These are phyloP conservation scores for Ormyrus rosae DNA, from an alignment of 2,888 invertebrate species.

Conservation along the genomic window DNA sequence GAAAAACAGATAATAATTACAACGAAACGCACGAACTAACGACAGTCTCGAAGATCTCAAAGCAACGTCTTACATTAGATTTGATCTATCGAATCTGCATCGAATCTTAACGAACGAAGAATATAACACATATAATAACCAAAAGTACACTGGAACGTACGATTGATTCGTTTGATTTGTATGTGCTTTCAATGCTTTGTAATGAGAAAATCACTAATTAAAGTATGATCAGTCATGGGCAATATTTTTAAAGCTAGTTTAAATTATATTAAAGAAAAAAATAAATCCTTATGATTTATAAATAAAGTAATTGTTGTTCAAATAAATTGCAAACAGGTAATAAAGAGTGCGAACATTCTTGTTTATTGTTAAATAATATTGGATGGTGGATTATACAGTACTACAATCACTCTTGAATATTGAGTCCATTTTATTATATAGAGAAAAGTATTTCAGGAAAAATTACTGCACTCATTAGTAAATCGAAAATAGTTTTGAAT, in stretches of 20 bases:
- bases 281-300: too few species aligned
- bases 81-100: conserved; percentile 8
- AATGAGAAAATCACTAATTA: conserved; percentile 53
- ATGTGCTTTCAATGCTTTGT: conserved; percentile 71
- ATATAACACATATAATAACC: conserved; percentile 19
- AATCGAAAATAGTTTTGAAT: too few species aligned
- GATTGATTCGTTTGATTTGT: conserved; percentile 57
- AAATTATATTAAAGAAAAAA: neutral
- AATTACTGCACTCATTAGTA: too few species aligned
- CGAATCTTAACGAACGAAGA: neutral
- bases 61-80: conserved; percentile 24
- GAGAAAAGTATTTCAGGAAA: too few species aligned
- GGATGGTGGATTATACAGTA: too few species aligned
- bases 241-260: neutral
- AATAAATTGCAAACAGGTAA: too few species aligned
- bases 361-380: too few species aligned
- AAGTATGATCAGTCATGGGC: conserved; percentile 30
- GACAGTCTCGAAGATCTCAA: conserved; percentile 41
- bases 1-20: conserved; percentile 12
- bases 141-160: conserved; percentile 37
- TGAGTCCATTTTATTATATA: too few species aligned
- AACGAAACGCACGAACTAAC: conserved; percentile 42
- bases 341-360: too few species aligned
- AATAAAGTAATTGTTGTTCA: too few species aligned
- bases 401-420: too few species aligned